Evolutionary conservation across 64 coral and sea anemone genomes (phyloP).

Genomic region (Anthopleura sola): DNA sequence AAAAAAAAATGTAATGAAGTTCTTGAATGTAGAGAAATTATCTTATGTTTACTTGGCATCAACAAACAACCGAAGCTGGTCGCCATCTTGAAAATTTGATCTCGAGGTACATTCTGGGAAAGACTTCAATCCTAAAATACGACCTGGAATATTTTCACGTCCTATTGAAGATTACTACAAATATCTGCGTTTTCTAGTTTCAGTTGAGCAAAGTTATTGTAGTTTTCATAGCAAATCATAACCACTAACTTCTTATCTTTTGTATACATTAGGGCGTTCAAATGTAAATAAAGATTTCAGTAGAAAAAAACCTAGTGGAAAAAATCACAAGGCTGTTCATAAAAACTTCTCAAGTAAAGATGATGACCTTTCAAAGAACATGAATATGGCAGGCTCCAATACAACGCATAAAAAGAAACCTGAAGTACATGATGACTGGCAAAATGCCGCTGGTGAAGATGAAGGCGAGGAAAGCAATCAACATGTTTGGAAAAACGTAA

Average conservation of each 20-base stretch:
- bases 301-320: background rate
- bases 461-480: conserved; percentile 17
- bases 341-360: background rate
- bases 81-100: too few species aligned
- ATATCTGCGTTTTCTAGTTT: too few species aligned
- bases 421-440: conserved; percentile 1
- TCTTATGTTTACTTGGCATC: too few species aligned
- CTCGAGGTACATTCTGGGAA: too few species aligned
- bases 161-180: too few species aligned
- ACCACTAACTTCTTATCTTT: background rate
- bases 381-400: background rate
- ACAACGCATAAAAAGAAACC: background rate
- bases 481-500: background rate
- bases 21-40: too few species aligned
- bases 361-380: background rate
- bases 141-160: too few species aligned
- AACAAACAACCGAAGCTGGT: too few species aligned
- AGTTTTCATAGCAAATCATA: too few species aligned
- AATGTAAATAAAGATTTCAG: background rate
- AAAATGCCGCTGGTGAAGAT: conserved; percentile 14
- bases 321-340: background rate
- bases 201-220: too few species aligned
- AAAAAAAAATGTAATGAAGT: too few species aligned
- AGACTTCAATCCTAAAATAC: too few species aligned
- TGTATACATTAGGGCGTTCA: background rate